phyloP scores from a whole-genome alignment of 2,113 vertebrate genomes.

The Solea senegalensis region DNA sequence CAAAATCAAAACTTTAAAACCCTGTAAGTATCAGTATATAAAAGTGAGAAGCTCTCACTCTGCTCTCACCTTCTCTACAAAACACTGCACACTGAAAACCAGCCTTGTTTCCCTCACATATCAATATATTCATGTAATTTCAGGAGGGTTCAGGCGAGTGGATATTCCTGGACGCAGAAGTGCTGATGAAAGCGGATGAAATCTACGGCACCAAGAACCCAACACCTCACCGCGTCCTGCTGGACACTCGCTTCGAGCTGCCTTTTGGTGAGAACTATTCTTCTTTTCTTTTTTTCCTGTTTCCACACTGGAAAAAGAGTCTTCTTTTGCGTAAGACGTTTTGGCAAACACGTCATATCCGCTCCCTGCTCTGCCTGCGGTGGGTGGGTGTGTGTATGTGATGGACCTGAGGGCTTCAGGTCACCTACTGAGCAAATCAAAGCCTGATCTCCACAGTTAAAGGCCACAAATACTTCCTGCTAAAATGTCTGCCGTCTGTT shows the following conservation, averaged over 20 bases:
- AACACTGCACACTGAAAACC: too few relatives aligned
- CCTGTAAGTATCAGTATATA: too few relatives aligned
- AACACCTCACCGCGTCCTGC: constrained; percentile 90
- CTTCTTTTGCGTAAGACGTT: constrained; percentile 7
- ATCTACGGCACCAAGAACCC: constrained; percentile 96
- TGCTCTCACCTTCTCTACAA: too few relatives aligned
- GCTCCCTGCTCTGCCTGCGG: background rate
- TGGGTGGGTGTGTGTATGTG: background rate
- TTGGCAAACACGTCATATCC: background rate
- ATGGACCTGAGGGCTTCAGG: background rate
- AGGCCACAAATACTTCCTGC: constrained; percentile 26
- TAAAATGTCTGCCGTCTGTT: constrained; percentile 53
- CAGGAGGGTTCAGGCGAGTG: constrained; percentile 96
- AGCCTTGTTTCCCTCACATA: background rate
- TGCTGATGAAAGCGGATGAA: constrained; percentile 95
- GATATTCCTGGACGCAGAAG: constrained; percentile 91
- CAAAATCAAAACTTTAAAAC: too few relatives aligned
- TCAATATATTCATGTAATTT: background rate
- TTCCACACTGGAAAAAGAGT: background rate
- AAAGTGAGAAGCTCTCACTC: too few relatives aligned
- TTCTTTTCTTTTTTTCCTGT: background rate
- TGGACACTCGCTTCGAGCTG: constrained; percentile 95
- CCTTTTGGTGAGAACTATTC: constrained; percentile 87
- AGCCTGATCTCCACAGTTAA: constrained; percentile 24
- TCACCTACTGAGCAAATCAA: constrained; percentile 17